Evolutionary conservation across 1,140 invertebrate species (phyloP), one percentile per base, ranked within the genome.

Genomic region (Luehdorfia chinensis): DNA sequence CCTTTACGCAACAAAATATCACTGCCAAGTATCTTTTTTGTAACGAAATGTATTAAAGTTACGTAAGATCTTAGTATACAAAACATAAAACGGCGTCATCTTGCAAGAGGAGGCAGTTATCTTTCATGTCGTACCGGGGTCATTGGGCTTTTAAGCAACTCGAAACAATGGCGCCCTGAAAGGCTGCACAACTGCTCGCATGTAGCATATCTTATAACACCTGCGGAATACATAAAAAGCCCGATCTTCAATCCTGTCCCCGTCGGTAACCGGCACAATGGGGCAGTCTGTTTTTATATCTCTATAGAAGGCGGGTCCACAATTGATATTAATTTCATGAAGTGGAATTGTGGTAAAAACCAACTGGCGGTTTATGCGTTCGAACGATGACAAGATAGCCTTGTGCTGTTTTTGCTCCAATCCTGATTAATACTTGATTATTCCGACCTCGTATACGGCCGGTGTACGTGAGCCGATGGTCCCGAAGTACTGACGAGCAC

Each of bases 311-410:
- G 66, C 50, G 51, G 51, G 18, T 34, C 54, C 57, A 64, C 72
- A 70, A 77, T 80, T 77, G 71, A 73, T 79, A 79, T 75, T 76
- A 79, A 79, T 79, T 79, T 79, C 69, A 75, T 70, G 67, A 74
- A 57, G 59, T 60, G 56, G 62, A n/a, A 70, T 62, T 70, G 57
- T 21, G 44, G 50, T 59, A 75, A 75, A 73, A 74, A 72, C 48
- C 25, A 30, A 28, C 25, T 18, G 39, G 27, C 58, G 51, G 43
- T 68, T 56, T 57, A 54, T 33, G 52, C 50, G 34, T 44, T 19
- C 55, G 46, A 56, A 44, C 43, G 59, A 63, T 62, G 48, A 54
- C 53, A 57, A 63, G 45, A 59, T 59, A 61, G 46, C 47, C 49
- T 47, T 36, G 49, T 47, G 27, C n/a, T 15, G 49, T 71, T 75